A percentile compares a stretch with the other conserved stretches of the same genome.
phyloP scores from a whole-genome alignment of 1,140 invertebrate species.

The Solen grandis region DNA sequence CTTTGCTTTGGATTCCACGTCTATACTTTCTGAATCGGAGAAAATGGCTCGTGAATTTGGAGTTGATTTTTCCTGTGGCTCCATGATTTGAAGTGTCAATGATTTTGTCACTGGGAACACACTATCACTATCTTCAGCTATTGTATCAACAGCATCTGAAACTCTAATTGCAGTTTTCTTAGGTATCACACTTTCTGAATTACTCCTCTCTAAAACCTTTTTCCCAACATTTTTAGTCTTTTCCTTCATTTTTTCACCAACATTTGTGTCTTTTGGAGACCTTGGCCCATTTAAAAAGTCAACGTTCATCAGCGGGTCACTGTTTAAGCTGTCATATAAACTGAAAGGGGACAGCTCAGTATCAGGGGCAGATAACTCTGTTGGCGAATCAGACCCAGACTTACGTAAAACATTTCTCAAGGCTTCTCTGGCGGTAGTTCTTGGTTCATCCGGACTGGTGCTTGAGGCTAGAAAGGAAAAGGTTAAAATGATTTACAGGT shows the following conservation, averaged over 20 bases:
- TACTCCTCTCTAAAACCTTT: slow-evolving; percentile 30
- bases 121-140: slow-evolving; percentile 46
- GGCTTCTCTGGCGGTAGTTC: slow-evolving; percentile 59
- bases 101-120: slow-evolving; percentile 31
- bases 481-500: too few relatives aligned
- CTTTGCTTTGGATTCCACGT: slow-evolving; percentile 7
- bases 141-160: slow-evolving; percentile 36
- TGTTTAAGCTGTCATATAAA: slow-evolving; percentile 65
- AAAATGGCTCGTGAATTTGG: slow-evolving; percentile 52
- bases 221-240: background rate
- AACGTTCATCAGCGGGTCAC: slow-evolving; percentile 66
- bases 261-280: background rate
- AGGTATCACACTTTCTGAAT: slow-evolving; percentile 23
- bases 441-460: slow-evolving; percentile 62
- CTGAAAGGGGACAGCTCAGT: slow-evolving; percentile 48
- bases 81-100: background rate
- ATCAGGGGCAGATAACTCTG: slow-evolving; percentile 14
- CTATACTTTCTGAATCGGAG: slow-evolving; percentile 62
- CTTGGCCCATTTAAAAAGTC: slow-evolving; percentile 56
- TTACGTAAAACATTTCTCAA: slow-evolving; percentile 65
- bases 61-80: background rate
- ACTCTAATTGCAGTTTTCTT: slow-evolving; percentile 6
- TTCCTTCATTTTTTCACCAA: background rate
- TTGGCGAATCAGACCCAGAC: slow-evolving; percentile 63
- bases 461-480: slow-evolving; percentile 63